Evolutionary conservation across 1,140 invertebrate genomes (phyloP), one percentile per base, ranked within the genome.

Genomic region (Pseudomyrmex pallidus): DNA sequence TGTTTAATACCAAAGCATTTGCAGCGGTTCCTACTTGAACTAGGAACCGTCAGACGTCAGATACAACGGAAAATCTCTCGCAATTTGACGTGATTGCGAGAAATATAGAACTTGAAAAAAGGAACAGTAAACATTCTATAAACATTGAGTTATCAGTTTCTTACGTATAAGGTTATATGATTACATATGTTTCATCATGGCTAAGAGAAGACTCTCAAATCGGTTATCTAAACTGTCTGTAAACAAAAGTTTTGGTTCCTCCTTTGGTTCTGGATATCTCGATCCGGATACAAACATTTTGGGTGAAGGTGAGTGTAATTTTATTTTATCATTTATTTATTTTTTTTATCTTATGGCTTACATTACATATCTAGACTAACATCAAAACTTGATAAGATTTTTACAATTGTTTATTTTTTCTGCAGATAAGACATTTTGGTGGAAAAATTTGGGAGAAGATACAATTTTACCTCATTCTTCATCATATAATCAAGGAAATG

Each of bases 351-450:
- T 44, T 59, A 8, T 17, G 5, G 25, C 7, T 35, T 85, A 64
- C n/a, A 17, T 48, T 74, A 7, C 1, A 10, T 8, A 7, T 9
- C 7, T 9, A 1, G 50, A 56, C 13, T 46, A 57, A 66, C 15
- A 15, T 46, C 48, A 8, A 9, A 5, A 22, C 2, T 46, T 46
- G 2, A 59, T n/a, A 1, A 59, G 20, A 52, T 46, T 62, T 74
- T 3, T 7, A 62, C 59, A 57, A 0, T 17, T 25, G 7, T 12
- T 2, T 25, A 0, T 13, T 50, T 13, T 7, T 13, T 15, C 68
- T 54, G 3, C 8, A 89, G 87, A 74, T 15, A 1, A 63, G 1
- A 66, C 80, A 48, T 82, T 82, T 62, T 89, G 87, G 87, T 88
- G 70, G 74, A 70, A 70, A 22, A 3, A 84, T 2, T 62, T 89